These are phyloP conservation scores for Perognathus longimembris DNA, from an alignment of 2,113 vertebrate species.

Conservation along the genomic window DNA sequence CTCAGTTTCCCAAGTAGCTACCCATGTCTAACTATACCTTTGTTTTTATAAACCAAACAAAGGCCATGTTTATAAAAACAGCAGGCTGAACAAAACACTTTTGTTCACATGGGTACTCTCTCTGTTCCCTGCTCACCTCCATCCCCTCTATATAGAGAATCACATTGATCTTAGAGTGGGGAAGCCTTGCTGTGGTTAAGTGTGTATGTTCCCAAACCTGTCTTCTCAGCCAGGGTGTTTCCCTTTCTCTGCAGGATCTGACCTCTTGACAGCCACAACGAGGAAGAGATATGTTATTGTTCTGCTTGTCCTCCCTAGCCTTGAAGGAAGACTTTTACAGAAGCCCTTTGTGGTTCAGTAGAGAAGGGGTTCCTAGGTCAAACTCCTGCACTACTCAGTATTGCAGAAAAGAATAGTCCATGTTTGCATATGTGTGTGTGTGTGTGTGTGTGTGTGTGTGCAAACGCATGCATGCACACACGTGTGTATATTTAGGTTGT, in stretches of 20 bases:
- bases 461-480: background rate
- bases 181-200: background rate
- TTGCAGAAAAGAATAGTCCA: background rate
- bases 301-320: background rate
- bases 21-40: too few relatives aligned
- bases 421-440: background rate
- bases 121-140: accelerated
- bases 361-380: background rate
- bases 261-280: background rate
- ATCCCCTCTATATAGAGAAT: background rate
- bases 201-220: background rate
- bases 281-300: background rate
- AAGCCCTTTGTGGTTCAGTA: background rate
- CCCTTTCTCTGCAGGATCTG: background rate
- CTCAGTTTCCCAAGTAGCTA: too few relatives aligned
- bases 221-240: background rate
- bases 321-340: background rate
- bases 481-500: background rate
- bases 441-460: background rate
- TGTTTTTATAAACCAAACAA: too few relatives aligned
- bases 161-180: background rate
- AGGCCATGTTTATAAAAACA: too few relatives aligned
- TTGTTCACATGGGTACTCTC: background rate
- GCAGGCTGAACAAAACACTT: background rate
- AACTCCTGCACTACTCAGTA: background rate